Conservation (phyloP, 2,888 invertebrate genomes). For the Lithophane leautieri region DNA sequence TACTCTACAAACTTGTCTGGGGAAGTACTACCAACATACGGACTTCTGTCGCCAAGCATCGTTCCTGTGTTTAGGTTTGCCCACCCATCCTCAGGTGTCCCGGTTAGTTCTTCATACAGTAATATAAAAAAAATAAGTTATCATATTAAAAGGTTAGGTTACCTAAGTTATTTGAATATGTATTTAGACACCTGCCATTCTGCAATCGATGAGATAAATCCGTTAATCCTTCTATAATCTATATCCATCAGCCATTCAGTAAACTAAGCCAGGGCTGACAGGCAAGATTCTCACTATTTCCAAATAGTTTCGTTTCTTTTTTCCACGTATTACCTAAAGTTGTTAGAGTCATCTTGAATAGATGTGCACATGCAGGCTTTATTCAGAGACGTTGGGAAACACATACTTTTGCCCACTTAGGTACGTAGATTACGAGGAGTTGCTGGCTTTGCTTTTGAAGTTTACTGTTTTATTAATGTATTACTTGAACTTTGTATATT, state of each 20-base stretch:
- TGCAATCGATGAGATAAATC: no score
- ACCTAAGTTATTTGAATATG: no score
- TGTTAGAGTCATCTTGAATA: conserved; percentile 44
- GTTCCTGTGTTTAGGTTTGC: no score
- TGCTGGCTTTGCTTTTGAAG: conserved; percentile 34
- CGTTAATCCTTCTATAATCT: no score
- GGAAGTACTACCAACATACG: no score
- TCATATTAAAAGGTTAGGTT: no score
- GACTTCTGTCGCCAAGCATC: no score
- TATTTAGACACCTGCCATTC: no score
- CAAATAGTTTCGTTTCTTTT: conserved; percentile 37
- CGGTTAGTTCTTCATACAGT: no score
- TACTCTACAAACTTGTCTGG: no score
- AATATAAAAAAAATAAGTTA: no score
- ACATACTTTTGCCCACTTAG: conserved; percentile 46
- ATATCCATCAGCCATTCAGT: neutral
- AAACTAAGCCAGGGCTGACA: neutral
- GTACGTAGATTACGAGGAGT: conserved; percentile 14
- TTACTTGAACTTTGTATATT: conserved; percentile 34
- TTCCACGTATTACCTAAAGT: conserved; percentile 33
- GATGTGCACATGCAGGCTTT: conserved; percentile 48
- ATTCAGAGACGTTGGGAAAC: conserved; percentile 46
- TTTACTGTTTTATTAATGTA: conserved; percentile 41
- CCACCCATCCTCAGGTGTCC: no score
- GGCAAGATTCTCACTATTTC: conserved; percentile 13